Evolutionary conservation across 2,888 invertebrate genomes (phyloP).

Genomic region (Lordiphosa fenestrarum): DNA sequence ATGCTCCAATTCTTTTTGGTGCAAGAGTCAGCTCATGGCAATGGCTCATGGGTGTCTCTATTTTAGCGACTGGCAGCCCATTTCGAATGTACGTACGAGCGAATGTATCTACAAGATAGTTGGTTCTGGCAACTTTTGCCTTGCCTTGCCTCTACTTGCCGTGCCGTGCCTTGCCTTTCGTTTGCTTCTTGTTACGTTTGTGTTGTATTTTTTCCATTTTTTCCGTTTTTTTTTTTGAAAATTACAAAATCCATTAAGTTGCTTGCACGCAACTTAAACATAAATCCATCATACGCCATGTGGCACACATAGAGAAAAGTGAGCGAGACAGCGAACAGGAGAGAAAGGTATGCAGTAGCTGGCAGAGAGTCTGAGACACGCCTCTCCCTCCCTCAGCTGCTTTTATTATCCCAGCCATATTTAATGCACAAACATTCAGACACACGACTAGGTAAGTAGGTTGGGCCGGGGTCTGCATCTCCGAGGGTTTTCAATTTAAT

Average conservation of each 20-base stretch:
- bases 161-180: slow-evolving; percentile 10
- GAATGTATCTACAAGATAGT: slow-evolving; percentile 40
- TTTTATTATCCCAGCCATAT: slow-evolving; percentile 72
- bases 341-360: slow-evolving; percentile 21
- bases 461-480: slow-evolving; percentile 50
- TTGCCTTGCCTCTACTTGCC: slow-evolving; percentile 32
- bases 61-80: slow-evolving; percentile 31
- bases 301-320: slow-evolving; percentile 45
- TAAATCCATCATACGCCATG: slow-evolving; percentile 77
- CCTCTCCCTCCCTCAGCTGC: slow-evolving; percentile 33
- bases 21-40: slow-evolving; percentile 38
- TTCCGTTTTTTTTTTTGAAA: slow-evolving; percentile 58
- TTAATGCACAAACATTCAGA: slow-evolving; percentile 73
- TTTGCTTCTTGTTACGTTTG: slow-evolving; percentile 12
- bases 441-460: slow-evolving; percentile 76
- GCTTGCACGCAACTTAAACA: slow-evolving; percentile 76
- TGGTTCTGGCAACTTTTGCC: slow-evolving; percentile 36
- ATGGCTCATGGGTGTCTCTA: slow-evolving; percentile 36
- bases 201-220: slow-evolving; percentile 19
- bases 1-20: slow-evolving; percentile 66
- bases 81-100: slow-evolving; percentile 9
- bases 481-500: slow-evolving; percentile 73
- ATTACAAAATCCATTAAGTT: slow-evolving; percentile 77
- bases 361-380: slow-evolving; percentile 27
- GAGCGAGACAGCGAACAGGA: slow-evolving; percentile 12